Conservation (phyloP, 1,140 invertebrate genomes). For the Drosophila tristis region DNA sequence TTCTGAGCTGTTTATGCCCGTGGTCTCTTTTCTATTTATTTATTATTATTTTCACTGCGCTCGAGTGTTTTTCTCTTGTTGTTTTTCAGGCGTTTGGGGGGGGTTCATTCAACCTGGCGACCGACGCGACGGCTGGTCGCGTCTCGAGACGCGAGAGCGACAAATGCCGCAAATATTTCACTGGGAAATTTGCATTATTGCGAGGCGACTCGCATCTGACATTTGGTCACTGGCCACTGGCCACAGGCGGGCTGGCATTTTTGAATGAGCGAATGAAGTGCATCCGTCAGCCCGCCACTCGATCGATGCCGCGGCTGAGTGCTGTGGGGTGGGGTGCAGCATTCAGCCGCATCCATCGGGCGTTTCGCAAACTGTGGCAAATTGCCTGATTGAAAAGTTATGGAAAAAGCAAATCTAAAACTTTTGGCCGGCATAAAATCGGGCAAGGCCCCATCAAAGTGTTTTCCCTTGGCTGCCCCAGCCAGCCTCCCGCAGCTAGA, state of each 20-base stretch:
- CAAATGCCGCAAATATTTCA: slow-evolving; percentile 69
- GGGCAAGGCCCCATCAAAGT: slow-evolving; percentile 27
- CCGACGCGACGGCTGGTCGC: slow-evolving; percentile 1
- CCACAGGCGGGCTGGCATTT: no score
- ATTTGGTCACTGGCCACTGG: slow-evolving; percentile 18
- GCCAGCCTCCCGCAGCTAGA: no score
- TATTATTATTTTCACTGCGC: slow-evolving; percentile 11
- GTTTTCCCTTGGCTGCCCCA: slow-evolving; percentile 11
- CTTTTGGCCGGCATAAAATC: slow-evolving; percentile 23
- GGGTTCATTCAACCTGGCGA: slow-evolving; percentile 67
- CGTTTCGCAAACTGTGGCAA: slow-evolving; percentile 11
- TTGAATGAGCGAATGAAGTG: slow-evolving; percentile 29
- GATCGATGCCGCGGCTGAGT: background rate
- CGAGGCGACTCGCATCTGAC: slow-evolving; percentile 24
- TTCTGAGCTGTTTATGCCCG: no score
- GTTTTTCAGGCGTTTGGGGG: background rate
- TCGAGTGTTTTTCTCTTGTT: slow-evolving; percentile 5
- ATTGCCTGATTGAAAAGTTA: slow-evolving; percentile 51
- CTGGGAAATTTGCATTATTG: slow-evolving; percentile 68
- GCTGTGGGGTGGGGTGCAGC: no score
- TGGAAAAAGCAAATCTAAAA: background rate
- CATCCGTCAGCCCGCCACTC: background rate
- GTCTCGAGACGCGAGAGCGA: no score
- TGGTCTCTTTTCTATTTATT: slow-evolving; percentile 9
- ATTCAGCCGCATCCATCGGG: no score